Base-by-base conservation (phyloP, 2,888 invertebrate genomes). In the Odontocerum albicorne region DNA sequence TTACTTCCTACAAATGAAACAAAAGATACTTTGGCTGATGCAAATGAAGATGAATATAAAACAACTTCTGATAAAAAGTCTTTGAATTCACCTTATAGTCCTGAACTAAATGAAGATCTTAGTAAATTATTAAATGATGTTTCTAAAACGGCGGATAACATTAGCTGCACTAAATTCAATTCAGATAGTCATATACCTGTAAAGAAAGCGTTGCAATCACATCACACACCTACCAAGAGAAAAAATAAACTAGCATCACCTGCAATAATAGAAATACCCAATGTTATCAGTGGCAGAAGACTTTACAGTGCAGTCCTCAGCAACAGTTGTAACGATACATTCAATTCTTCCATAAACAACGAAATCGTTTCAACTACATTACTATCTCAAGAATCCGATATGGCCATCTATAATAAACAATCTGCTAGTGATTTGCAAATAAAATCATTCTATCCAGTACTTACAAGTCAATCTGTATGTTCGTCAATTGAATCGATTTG, bases 301-400 rank as follows among this genome's bases (percentile, higher is more conserved):
- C 19, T 56, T n/a, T 56, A 56, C 20, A 56, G 56, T 21, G 56
- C 50, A n/a, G 56, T 56, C 1, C 21, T 56, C 2, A 51, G 45
- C 12, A 56, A 47, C 35, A 42, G 33, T 20, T 21, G 13, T 7
- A 36, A 44, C 13, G 17, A 36, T 7, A 22, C 16, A 16, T 15
- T 20, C 8, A 15, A 8, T 8, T 3, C n/a, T 12, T 45, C 45
- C 12, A n/a, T 33, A 8, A 45, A 33, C 7, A 33, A 33, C 21
- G 45, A 45, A 10, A 16, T 16, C 4, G 27, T 43, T 31, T 4
- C 40, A n/a, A n/a, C 43, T 8, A 45, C 17, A n/a, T 7, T 33
- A 19, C 2, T 20, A 12, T 8, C 33, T 2, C 16, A 19, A n/a
- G 20, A 33, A 4, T 22, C 36, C 6, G 27, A 36, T 13, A 22